Evolutionary conservation across 2,113 vertebrate species (phyloP).

Genomic region (Poicephalus gulielmi): DNA sequence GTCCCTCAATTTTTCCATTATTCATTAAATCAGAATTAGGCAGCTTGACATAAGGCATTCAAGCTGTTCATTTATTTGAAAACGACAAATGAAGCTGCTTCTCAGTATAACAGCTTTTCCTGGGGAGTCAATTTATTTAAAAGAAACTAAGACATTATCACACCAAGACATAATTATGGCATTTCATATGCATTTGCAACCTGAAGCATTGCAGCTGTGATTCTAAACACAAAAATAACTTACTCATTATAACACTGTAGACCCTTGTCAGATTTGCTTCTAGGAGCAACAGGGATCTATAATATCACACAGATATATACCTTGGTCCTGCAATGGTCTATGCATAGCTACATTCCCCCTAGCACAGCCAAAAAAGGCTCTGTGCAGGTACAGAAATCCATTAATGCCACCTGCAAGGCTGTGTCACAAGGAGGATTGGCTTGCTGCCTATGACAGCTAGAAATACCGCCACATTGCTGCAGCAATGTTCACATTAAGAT

Average conservation of each 20-base stretch:
- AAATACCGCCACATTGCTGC: not conserved
- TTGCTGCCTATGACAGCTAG: not conserved
- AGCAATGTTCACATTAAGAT: not conserved
- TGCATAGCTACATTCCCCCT: not conserved
- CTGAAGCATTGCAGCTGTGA: not conserved
- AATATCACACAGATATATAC: rapidly evolving
- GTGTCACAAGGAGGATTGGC: not conserved
- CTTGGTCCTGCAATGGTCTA: not conserved
- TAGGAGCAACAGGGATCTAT: not conserved
- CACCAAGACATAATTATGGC: not conserved
- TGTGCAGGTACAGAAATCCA: not conserved
- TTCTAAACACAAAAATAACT: not conserved
- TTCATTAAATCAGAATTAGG: slow-evolving; percentile 29
- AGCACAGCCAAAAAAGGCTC: not conserved
- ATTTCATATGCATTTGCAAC: not conserved
- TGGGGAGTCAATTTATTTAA: slow-evolving; percentile 13
- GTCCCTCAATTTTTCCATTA: slow-evolving; percentile 18
- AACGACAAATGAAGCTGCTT: slow-evolving; percentile 18
- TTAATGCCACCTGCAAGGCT: not conserved
- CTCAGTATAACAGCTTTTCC: slow-evolving; percentile 13
- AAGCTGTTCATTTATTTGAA: slow-evolving; percentile 39
- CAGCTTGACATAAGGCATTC: slow-evolving; percentile 15
- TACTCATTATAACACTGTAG: not conserved
- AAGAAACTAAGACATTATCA: not conserved
- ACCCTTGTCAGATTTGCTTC: not conserved